These are phyloP conservation scores for Celastrina argiolus DNA, from an alignment of 2,888 invertebrate species.

Conservation along the genomic window DNA sequence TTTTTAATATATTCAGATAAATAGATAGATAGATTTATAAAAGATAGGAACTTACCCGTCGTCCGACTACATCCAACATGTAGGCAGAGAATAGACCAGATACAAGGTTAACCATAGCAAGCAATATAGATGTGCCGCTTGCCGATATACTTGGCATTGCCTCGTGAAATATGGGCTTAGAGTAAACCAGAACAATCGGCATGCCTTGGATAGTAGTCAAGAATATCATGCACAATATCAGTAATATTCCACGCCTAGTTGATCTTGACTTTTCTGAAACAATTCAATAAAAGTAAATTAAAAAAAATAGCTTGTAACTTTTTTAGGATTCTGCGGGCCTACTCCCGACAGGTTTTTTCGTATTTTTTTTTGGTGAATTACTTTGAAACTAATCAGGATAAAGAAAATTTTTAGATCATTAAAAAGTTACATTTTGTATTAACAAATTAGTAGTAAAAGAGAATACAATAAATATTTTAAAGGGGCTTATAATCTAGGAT, in stretches of 20 bases:
- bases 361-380: too few species aligned
- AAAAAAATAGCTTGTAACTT: too few species aligned
- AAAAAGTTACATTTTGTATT: too few species aligned
- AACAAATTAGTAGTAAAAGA: too few species aligned
- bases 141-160: conserved; percentile 20
- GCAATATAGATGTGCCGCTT: neutral
- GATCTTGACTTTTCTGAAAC: conserved; percentile 11
- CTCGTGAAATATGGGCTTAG: conserved; percentile 15
- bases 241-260: conserved; percentile 14
- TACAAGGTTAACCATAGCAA: neutral
- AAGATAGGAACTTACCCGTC: neutral
- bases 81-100: conserved; percentile 3
- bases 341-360: too few species aligned
- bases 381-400: too few species aligned
- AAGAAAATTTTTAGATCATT: too few species aligned
- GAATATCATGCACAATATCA: neutral
- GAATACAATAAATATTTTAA: too few species aligned
- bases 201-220: conserved; percentile 1
- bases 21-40: neutral
- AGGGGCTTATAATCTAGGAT: too few species aligned
- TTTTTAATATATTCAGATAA: too few species aligned
- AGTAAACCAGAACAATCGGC: conserved; percentile 12
- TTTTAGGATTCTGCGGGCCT: too few species aligned
- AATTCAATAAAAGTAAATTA: neutral
- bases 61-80: conserved; percentile 7